Conservation (phyloP, 2,113 vertebrate genomes). For the Colossoma macropomum region DNA sequence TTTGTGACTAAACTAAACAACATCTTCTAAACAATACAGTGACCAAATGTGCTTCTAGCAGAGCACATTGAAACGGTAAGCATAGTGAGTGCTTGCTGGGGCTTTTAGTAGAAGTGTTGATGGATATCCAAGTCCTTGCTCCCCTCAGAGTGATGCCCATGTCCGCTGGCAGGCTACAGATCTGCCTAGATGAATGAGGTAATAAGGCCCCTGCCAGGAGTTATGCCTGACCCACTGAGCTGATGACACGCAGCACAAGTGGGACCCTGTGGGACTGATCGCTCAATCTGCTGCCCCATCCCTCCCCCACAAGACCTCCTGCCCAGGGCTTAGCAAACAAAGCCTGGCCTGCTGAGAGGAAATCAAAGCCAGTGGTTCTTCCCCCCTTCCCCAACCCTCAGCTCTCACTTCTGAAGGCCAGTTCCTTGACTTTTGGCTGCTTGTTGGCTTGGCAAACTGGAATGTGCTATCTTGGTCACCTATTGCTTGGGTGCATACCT, state of each 20-base stretch:
- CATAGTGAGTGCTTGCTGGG: background rate
- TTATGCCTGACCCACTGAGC: slow-evolving; percentile 76
- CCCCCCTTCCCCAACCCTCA: slow-evolving; percentile 54
- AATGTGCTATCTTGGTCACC: background rate
- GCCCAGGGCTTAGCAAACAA: slow-evolving; percentile 63
- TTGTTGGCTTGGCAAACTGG: slow-evolving; percentile 9
- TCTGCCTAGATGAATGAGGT: slow-evolving; percentile 42
- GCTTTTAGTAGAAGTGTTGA: slow-evolving; percentile 27
- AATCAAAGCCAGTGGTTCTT: slow-evolving; percentile 70
- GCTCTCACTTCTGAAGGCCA: background rate
- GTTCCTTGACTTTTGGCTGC: background rate
- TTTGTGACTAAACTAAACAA: background rate
- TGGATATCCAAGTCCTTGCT: slow-evolving; percentile 3
- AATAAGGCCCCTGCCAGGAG: slow-evolving; percentile 73
- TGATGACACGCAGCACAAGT: slow-evolving; percentile 62
- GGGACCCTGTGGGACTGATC: slow-evolving; percentile 73
- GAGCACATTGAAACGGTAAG: background rate
- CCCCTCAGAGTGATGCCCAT: slow-evolving; percentile 25
- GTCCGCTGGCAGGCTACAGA: background rate
- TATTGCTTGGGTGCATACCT: background rate
- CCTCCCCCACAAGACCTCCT: slow-evolving; percentile 1
- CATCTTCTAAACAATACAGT: background rate
- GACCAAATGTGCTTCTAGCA: background rate
- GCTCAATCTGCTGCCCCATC: slow-evolving; percentile 67
- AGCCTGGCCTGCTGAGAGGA: slow-evolving; percentile 62